Conservation (phyloP, 1,140 invertebrate genomes). For the Pinna nobilis region DNA sequence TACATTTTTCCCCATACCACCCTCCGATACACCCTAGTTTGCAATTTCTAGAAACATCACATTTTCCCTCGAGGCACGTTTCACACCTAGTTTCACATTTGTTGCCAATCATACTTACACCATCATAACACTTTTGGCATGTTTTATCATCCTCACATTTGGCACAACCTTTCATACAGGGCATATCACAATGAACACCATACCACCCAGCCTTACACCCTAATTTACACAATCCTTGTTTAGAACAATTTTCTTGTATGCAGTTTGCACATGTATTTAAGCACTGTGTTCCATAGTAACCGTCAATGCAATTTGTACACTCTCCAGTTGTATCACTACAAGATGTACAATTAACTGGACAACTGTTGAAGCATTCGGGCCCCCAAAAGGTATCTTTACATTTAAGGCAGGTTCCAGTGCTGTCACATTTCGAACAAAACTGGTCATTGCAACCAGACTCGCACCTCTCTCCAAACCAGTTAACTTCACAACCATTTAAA, state of each 20-base stretch:
- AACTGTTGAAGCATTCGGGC: not conserved
- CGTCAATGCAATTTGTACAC: slow-evolving; percentile 13
- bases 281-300: not conserved
- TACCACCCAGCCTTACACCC: slow-evolving; percentile 25
- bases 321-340: slow-evolving; percentile 11
- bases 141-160: not conserved
- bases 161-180: slow-evolving; percentile 9
- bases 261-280: slow-evolving; percentile 13
- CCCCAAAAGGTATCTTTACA: slow-evolving; percentile 21
- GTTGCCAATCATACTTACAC: not conserved
- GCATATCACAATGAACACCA: slow-evolving; percentile 2
- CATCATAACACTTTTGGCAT: slow-evolving; percentile 14
- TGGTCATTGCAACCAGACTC: slow-evolving; percentile 16
- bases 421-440: slow-evolving; percentile 11
- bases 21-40: slow-evolving; percentile 18
- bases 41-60: not conserved
- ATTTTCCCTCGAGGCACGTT: not conserved
- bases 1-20: slow-evolving; percentile 11
- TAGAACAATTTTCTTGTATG: slow-evolving; percentile 3
- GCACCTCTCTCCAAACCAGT: slow-evolving; percentile 18
- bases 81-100: slow-evolving; percentile 7
- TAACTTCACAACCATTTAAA: slow-evolving; percentile 15
- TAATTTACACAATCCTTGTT: slow-evolving; percentile 3
- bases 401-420: not conserved
- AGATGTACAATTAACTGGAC: slow-evolving; percentile 20